Evolutionary conservation across 2,113 vertebrate species (phyloP).

Genomic region (Spea multiplicata): DNA sequence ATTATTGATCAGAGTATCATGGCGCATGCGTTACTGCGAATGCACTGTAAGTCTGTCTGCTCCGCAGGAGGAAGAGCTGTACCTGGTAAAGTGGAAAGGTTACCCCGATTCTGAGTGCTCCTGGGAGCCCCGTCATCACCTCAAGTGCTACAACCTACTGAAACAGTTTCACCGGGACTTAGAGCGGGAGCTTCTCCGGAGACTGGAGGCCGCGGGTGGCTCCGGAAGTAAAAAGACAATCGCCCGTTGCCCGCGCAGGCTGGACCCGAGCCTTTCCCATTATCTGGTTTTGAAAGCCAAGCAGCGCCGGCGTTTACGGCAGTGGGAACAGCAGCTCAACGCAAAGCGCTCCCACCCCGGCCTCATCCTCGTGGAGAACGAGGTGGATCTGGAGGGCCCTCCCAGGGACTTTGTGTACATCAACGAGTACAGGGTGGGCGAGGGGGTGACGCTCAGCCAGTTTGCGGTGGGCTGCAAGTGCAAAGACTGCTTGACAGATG

Average conservation of each 20-base stretch:
- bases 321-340: constrained; percentile 80
- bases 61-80: constrained; percentile 68
- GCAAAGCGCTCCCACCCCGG: constrained; percentile 75
- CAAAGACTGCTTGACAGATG: constrained; percentile 71
- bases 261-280: constrained; percentile 65
- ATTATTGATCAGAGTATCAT: background rate
- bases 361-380: constrained; percentile 77
- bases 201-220: constrained; percentile 27
- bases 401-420: constrained; percentile 83
- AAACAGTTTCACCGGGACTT: constrained; percentile 81
- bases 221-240: constrained; percentile 49
- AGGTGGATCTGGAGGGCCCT: constrained; percentile 85
- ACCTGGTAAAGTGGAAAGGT: constrained; percentile 84
- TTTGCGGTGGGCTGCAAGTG: constrained; percentile 83
- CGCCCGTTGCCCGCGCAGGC: constrained; percentile 59
- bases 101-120: constrained; percentile 72
- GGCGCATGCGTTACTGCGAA: background rate
- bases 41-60: background rate
- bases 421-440: constrained; percentile 81
- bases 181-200: constrained; percentile 64
- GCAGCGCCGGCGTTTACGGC: constrained; percentile 66
- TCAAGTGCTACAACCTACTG: constrained; percentile 75
- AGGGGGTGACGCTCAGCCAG: constrained; percentile 70
- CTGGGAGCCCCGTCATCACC: constrained; percentile 83
- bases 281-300: constrained; percentile 76